Conservation (phyloP, 2,797 vertebrate species). For the Lacerta bilineata region DNA sequence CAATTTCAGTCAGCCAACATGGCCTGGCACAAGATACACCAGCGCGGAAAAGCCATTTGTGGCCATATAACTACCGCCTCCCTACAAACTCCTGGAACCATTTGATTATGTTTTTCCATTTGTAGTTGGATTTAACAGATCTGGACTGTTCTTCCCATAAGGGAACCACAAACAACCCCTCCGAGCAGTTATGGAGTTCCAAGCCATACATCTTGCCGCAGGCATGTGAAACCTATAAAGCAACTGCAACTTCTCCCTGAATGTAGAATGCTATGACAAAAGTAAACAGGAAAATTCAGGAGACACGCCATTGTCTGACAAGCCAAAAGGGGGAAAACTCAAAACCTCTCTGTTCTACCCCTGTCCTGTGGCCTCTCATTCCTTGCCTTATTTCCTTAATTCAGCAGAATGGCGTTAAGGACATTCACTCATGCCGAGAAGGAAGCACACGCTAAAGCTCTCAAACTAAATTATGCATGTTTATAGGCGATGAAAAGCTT, state of each 20-base stretch:
- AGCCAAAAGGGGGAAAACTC: not conserved
- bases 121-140: not conserved
- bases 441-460: not conserved
- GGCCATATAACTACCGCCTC: not conserved
- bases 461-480: not conserved
- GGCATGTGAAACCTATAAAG: not conserved
- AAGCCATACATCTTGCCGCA: not conserved
- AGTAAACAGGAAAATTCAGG: not conserved
- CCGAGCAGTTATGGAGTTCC: too few species aligned
- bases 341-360: not conserved
- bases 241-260: not conserved
- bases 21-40: not conserved
- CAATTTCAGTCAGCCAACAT: not conserved
- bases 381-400: not conserved
- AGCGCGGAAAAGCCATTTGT: not conserved
- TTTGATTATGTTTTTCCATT: not conserved
- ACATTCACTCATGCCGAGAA: not conserved
- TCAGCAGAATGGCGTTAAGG: not conserved
- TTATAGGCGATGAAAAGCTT: slow-evolving; percentile 32
- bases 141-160: too few species aligned
- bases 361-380: not conserved
- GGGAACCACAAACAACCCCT: too few species aligned
- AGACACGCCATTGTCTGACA: not conserved
- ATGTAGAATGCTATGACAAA: not conserved
- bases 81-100: not conserved